phyloP scores from a whole-genome alignment of 2,113 vertebrate species.

The Pongo pygmaeus region DNA sequence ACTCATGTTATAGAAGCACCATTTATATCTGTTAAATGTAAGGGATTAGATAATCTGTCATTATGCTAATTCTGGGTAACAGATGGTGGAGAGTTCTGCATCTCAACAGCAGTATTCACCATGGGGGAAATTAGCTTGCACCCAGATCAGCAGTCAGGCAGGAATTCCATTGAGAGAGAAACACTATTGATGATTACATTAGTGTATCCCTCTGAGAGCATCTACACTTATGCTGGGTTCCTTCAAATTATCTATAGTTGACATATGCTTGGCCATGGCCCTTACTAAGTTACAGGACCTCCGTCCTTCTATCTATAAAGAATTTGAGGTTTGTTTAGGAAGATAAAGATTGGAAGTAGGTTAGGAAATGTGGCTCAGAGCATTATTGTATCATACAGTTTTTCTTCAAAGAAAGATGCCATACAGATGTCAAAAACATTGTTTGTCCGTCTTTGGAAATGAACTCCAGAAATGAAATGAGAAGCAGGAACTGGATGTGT shows the following conservation, averaged over 20 bases:
- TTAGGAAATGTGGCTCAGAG: background rate
- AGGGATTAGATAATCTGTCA: conserved; percentile 71
- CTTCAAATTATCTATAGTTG: background rate
- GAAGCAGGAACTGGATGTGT: background rate
- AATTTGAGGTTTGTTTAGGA: conserved; percentile 20
- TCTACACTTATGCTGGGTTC: background rate
- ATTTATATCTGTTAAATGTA: conserved; percentile 55
- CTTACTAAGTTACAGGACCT: background rate
- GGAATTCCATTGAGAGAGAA: conserved; percentile 45
- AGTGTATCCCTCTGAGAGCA: conserved; percentile 31
- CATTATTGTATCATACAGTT: background rate
- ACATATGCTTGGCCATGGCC: background rate
- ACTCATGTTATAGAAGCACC: background rate
- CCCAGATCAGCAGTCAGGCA: conserved; percentile 36
- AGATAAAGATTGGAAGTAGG: conserved; percentile 3
- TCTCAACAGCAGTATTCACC: conserved; percentile 59
- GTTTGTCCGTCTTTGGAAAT: conserved; percentile 15
- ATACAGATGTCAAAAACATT: background rate
- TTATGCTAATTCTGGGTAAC: conserved; percentile 71
- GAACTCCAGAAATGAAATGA: conserved; percentile 2
- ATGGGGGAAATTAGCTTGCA: conserved; percentile 62
- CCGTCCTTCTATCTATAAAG: background rate
- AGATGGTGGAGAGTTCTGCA: conserved; percentile 63
- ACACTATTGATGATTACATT: background rate
- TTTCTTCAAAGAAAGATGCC: conserved; percentile 32